Percentiles rank a stretch among this genome's conserved stretches.
Conservation (phyloP, 64 coral and sea anemone species). For the Trachythela sp. region DNA sequence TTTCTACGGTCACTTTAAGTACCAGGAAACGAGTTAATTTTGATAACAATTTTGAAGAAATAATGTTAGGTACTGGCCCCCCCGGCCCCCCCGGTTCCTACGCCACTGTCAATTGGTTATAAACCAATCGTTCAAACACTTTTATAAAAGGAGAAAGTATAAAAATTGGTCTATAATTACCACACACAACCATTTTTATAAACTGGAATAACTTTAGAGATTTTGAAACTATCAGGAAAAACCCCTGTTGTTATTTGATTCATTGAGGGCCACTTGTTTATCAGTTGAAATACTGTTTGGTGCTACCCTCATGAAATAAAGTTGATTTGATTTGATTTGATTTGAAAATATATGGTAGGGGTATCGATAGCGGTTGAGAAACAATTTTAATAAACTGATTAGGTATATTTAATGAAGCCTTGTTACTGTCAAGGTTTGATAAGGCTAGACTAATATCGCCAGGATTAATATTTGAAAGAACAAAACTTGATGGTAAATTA, state of each 20-base stretch:
- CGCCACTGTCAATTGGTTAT: neutral
- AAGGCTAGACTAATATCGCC: neutral
- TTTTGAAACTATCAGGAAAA: neutral
- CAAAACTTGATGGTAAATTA: neutral
- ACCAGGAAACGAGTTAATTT: too few relatives aligned
- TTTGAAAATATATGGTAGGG: neutral
- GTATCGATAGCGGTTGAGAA: neutral
- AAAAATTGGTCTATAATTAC: neutral
- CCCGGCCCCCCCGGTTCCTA: too few relatives aligned
- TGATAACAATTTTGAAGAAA: too few relatives aligned
- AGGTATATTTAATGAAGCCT: conserved; percentile 6
- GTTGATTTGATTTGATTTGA: too few relatives aligned
- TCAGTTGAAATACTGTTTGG: too few relatives aligned
- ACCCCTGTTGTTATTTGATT: neutral
- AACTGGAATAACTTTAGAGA: neutral
- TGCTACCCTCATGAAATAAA: too few relatives aligned
- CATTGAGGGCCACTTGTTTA: too few relatives aligned
- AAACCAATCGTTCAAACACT: neutral
- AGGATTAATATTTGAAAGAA: neutral
- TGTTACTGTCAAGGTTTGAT: neutral
- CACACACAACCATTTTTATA: neutral
- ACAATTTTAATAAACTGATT: neutral
- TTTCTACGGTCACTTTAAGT: too few relatives aligned
- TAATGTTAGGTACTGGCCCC: too few relatives aligned
- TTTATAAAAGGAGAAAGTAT: neutral